Evolutionary conservation across 1,140 invertebrate genomes (phyloP).

Genomic region (Goniozus legneri): DNA sequence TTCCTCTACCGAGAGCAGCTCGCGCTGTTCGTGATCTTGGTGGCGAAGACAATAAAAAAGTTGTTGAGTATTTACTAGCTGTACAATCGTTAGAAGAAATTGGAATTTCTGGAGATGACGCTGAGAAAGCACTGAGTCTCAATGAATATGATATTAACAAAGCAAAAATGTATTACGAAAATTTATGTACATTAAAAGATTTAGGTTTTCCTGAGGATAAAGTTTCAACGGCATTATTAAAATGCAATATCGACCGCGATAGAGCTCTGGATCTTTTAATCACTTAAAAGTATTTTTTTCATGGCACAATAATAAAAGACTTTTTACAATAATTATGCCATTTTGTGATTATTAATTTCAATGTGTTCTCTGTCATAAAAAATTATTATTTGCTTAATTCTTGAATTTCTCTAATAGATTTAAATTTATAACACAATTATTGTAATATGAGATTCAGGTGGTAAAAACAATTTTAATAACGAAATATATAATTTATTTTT

Average conservation of each 20-base stretch:
- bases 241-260: slow-evolving; percentile 78
- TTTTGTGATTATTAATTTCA: too few species aligned
- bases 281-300: slow-evolving; percentile 55
- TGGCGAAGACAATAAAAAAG: slow-evolving; percentile 77
- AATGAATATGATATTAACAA: slow-evolving; percentile 52
- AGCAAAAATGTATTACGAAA: slow-evolving; percentile 55
- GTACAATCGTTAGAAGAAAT: slow-evolving; percentile 61
- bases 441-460: too few species aligned
- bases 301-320: neutral
- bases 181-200: slow-evolving; percentile 69
- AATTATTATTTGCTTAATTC: neutral
- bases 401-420: neutral
- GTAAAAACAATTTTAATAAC: too few species aligned
- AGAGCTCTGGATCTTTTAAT: slow-evolving; percentile 82
- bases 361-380: too few species aligned
- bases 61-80: slow-evolving; percentile 54
- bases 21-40: slow-evolving; percentile 71
- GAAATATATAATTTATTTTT: neutral
- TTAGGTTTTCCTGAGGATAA: slow-evolving; percentile 77
- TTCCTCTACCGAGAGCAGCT: slow-evolving; percentile 71
- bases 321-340: too few species aligned
- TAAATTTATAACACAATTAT: too few species aligned
- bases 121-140: slow-evolving; percentile 54
- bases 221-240: slow-evolving; percentile 70
- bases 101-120: slow-evolving; percentile 66